Evolutionary conservation across 2,797 vertebrate genomes (phyloP), one percentile per base, ranked within the genome.

Genomic region (Tragopan temminckii): DNA sequence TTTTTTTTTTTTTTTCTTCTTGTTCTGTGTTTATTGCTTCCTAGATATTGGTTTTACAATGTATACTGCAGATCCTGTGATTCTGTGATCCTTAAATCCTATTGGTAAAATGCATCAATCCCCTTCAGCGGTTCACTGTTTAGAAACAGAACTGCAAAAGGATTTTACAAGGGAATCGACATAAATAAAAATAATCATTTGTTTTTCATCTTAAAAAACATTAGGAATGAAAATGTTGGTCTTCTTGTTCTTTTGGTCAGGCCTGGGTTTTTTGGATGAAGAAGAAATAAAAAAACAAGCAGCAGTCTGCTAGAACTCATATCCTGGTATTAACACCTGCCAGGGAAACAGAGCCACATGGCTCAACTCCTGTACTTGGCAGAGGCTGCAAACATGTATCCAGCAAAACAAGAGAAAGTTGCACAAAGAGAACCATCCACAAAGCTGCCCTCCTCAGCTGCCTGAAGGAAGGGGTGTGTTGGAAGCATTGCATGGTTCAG

Each of bases 1-100:
- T 55, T 33, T 35, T 25, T 38, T 40, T 46, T 43, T 5, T 25
- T 38, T 40, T 46, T 43, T 5, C 1, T 3, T 2, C 14, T 23
- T 7, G 6, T 18, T 83, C 42, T 42, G 13, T 48, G 13, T 35
- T 76, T 91, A 67, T 77, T 74, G 48, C 25, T 83, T 57, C 33
- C 36, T 80, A 31, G 11, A 36, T 43, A 8, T 40, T 18, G 66
- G 35, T 67, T 85, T 80, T 58, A 77, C 31, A 78, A 25, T 4
- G 19, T 45, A 38, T 76, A 78, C 15, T 40, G 58, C 53, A 89
- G 71, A 82, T 36, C 52, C 35, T 74, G n/a, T n/a, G n/a, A n/a
- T n/a, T n/a, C n/a, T n/a, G n/a, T n/a, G 71, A 82, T 36, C 52
- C 35, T 74, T 87, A 75, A 77, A 67, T 85, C 58, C 72, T 53